Evolutionary conservation across 2,797 vertebrate genomes (phyloP).

Genomic region (Chelidonichthys spinosus): DNA sequence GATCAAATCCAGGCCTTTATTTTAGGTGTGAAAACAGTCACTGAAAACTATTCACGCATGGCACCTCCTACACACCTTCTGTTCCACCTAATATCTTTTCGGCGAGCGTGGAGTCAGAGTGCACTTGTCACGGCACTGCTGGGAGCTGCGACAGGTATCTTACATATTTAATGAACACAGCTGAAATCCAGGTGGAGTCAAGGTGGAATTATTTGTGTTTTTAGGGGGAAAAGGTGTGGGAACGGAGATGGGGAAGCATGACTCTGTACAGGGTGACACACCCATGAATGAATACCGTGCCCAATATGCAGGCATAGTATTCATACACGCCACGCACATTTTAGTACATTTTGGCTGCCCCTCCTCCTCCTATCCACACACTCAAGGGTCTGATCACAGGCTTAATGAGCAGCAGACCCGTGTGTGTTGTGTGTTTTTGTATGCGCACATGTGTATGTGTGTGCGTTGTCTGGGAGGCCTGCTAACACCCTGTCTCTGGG

Average conservation of each 20-base stretch:
- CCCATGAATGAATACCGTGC: slow-evolving; percentile 19
- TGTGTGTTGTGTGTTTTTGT: slow-evolving; percentile 38
- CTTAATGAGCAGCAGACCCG: slow-evolving; percentile 83
- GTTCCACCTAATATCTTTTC: slow-evolving; percentile 53
- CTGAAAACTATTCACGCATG: slow-evolving; percentile 64
- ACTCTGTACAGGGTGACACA: slow-evolving; percentile 22
- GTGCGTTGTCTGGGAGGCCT: slow-evolving; percentile 69
- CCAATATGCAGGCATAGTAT: slow-evolving; percentile 29
- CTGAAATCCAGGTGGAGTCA: slow-evolving; percentile 49
- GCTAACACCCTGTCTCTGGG: slow-evolving; percentile 82
- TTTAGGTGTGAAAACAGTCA: slow-evolving; percentile 81
- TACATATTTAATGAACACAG: slow-evolving; percentile 75
- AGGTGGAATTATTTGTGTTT: slow-evolving; percentile 20
- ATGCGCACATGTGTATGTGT: slow-evolving; percentile 27
- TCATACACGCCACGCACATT: slow-evolving; percentile 52
- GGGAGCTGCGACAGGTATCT: slow-evolving; percentile 68
- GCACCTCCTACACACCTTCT: slow-evolving; percentile 25
- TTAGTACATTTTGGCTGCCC: not conserved
- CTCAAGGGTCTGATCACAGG: slow-evolving; percentile 67
- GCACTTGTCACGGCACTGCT: slow-evolving; percentile 65
- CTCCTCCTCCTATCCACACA: slow-evolving; percentile 42
- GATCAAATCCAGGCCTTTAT: slow-evolving; percentile 76
- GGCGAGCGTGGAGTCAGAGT: slow-evolving; percentile 64
- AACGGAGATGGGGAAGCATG: not conserved
- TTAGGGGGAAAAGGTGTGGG: slow-evolving; percentile 20